Evolutionary conservation across 2,113 vertebrate species (phyloP).

Genomic region (Calyptommatus sinebrachiatus): DNA sequence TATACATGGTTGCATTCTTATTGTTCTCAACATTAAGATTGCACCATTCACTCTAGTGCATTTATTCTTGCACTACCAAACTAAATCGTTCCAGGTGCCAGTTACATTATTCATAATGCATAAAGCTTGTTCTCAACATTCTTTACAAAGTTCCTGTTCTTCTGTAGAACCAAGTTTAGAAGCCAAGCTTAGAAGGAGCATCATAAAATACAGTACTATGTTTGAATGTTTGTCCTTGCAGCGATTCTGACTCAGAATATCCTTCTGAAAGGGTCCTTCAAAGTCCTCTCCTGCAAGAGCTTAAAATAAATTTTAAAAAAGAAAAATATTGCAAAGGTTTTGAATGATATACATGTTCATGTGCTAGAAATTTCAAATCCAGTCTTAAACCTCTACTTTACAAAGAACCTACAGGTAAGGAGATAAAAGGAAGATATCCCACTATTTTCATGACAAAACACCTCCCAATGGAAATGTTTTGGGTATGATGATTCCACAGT

Average conservation of each 20-base stretch:
- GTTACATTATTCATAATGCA: not conserved
- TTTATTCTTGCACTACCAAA: not conserved
- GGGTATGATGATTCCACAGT: accelerated
- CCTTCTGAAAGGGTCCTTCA: not conserved
- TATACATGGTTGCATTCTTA: too few species aligned
- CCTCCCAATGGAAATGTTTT: too few species aligned
- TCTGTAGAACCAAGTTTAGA: not conserved
- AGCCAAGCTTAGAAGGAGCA: not conserved
- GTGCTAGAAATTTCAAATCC: too few species aligned
- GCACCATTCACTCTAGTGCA: not conserved
- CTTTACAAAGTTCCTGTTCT: not conserved
- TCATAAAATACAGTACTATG: too few species aligned
- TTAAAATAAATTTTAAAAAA: not conserved
- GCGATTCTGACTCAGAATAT: not conserved
- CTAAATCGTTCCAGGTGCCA: not conserved
- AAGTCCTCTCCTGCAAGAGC: not conserved
- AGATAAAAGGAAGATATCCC: too few species aligned
- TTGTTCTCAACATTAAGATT: not conserved
- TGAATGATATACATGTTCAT: too few species aligned
- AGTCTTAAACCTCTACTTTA: too few species aligned
- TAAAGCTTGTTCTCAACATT: not conserved
- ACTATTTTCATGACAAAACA: too few species aligned
- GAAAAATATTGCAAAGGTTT: not conserved
- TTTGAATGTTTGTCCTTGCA: not conserved
- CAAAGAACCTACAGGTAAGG: too few species aligned